phyloP scores from a whole-genome alignment of 2,888 invertebrate species.

The Lepas anatifera region DNA sequence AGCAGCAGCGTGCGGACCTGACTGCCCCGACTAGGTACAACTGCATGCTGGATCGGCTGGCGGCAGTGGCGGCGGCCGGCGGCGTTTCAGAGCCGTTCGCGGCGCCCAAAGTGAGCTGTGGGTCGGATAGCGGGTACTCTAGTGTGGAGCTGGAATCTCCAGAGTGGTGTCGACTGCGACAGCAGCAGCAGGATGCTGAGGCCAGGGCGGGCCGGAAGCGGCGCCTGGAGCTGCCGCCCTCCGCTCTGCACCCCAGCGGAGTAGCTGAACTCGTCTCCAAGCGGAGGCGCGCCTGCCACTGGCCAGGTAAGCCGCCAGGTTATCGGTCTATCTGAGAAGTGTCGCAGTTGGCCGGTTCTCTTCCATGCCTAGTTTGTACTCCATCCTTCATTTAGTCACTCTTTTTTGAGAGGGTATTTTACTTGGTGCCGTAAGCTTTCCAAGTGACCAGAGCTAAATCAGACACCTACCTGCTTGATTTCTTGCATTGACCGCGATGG shows the following conservation, averaged over 20 bases:
- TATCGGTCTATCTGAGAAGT: no score
- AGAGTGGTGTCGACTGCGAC: neutral
- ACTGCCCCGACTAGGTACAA: neutral
- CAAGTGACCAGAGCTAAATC: no score
- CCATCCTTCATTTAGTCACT: no score
- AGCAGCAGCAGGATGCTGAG: neutral
- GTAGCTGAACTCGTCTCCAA: neutral
- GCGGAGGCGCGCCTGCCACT: neutral
- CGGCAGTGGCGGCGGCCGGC: neutral
- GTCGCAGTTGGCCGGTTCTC: no score
- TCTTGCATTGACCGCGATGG: no score
- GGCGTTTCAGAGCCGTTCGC: neutral
- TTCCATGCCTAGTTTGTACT: no score
- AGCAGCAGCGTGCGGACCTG: neutral
- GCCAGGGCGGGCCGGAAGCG: neutral
- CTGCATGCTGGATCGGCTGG: neutral
- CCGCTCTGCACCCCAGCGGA: neutral
- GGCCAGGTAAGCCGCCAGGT: neutral
- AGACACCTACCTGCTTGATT: no score
- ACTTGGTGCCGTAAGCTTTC: no score
- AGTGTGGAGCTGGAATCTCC: neutral
- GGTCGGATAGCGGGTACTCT: conserved; percentile 1
- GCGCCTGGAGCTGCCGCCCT: neutral
- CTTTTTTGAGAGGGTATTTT: no score
- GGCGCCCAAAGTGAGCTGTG: neutral